Conservation (phyloP, 1,140 invertebrate species). For the Chrysomallon squamiferum region DNA sequence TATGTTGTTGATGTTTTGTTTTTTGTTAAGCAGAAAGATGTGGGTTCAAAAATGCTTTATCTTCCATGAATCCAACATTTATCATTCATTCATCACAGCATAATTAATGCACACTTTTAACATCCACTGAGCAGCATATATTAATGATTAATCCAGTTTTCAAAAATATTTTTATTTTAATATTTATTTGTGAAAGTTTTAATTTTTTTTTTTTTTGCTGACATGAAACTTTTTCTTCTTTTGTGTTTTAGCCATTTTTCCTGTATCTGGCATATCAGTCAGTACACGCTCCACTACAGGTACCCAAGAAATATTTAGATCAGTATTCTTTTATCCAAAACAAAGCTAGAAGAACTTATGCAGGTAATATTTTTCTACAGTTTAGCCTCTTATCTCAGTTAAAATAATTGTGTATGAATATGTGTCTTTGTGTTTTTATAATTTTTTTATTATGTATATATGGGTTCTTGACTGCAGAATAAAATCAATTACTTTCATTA, state of each 20-base stretch:
- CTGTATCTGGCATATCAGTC: conserved; percentile 57
- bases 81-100: not conserved
- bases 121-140: not conserved
- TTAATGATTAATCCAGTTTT: not conserved
- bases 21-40: not conserved
- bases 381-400: too few relatives aligned
- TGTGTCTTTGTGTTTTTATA: too few relatives aligned
- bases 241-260: conserved; percentile 47
- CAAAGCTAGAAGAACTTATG: conserved; percentile 14
- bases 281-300: conserved; percentile 55
- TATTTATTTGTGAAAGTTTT: not conserved
- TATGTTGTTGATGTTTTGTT: too few relatives aligned
- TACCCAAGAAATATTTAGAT: conserved; percentile 53
- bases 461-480: not conserved
- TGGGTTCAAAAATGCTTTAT: not conserved
- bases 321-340: conserved; percentile 56
- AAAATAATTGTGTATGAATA: too few relatives aligned
- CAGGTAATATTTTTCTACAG: not conserved
- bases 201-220: not conserved
- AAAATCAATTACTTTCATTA: not conserved
- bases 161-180: not conserved
- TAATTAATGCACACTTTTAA: not conserved
- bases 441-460: too few relatives aligned
- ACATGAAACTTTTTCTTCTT: not conserved
- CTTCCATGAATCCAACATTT: not conserved